Conservation (phyloP, 2,113 vertebrate species). For the Isurus oxyrinchus region DNA sequence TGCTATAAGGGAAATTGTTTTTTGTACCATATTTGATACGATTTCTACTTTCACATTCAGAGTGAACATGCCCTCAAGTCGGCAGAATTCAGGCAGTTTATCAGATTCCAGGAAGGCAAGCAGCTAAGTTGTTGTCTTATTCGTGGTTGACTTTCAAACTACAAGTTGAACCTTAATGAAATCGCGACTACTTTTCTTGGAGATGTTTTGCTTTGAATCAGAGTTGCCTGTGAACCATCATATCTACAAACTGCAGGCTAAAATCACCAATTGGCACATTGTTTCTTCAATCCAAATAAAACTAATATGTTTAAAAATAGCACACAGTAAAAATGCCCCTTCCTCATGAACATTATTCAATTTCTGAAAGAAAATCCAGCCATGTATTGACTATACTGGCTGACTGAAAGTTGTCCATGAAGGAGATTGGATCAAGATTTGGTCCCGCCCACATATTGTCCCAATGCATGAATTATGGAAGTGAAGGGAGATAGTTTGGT, state of each 20-base stretch:
- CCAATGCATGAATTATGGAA: not conserved
- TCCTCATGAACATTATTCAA: not conserved
- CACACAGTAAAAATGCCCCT: not conserved
- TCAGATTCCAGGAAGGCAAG: not conserved
- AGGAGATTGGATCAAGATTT: not conserved
- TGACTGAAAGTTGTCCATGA: not conserved
- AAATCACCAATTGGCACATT: not conserved
- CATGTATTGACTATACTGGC: not conserved
- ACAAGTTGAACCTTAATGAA: not conserved
- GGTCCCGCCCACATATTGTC: no score
- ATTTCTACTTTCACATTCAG: not conserved
- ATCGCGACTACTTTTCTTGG: not conserved
- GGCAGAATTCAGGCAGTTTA: not conserved
- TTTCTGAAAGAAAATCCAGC: not conserved
- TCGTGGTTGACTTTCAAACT: not conserved
- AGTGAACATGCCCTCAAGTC: not conserved
- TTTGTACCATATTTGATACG: not conserved
- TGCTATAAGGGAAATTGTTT: constrained; percentile 25
- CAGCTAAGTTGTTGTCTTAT: not conserved
- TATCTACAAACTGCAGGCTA: not conserved
- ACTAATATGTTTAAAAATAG: not conserved
- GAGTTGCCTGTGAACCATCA: not conserved
- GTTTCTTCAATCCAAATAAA: constrained; percentile 15
- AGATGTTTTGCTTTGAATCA: not conserved
- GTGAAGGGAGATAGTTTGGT: not conserved